Evolutionary conservation across 2,888 invertebrate species (phyloP).

Genomic region (Myopa tessellatipennis): DNA sequence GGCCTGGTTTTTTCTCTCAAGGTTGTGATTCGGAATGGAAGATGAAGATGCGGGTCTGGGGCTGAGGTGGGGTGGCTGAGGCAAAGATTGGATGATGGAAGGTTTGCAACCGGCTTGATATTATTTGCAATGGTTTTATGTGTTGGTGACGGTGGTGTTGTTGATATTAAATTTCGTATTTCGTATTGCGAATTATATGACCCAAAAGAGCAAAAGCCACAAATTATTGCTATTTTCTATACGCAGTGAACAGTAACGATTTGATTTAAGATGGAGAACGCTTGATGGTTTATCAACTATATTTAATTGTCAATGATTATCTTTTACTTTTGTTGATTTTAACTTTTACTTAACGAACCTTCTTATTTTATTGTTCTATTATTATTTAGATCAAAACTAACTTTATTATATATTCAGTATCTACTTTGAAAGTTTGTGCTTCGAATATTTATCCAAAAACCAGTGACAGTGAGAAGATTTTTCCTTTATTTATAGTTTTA

Average conservation of each 20-base stretch:
- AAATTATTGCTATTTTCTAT: no score
- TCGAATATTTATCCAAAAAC: not conserved
- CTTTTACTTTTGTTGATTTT: no score
- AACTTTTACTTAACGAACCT: not conserved
- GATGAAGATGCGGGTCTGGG: not conserved
- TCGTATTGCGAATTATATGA: no score
- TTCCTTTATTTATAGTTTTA: not conserved
- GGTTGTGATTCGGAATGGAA: no score
- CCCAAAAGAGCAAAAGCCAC: no score
- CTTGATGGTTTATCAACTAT: no score
- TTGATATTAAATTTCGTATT: no score
- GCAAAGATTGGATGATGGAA: not conserved
- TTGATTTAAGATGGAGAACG: no score
- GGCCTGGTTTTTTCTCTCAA: no score
- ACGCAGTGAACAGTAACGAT: no score
- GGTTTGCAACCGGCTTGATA: not conserved
- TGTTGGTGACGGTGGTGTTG: constrained; percentile 1
- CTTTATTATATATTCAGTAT: not conserved
- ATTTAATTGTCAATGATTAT: no score
- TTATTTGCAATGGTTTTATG: not conserved
- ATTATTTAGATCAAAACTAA: not conserved
- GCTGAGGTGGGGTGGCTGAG: not conserved
- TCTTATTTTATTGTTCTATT: not conserved
- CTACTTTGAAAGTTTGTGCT: not conserved
- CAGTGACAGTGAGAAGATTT: not conserved